These are phyloP conservation scores for Catotricha subobsoleta DNA, from an alignment of 2,888 invertebrate genomes.

Conservation along the genomic window DNA sequence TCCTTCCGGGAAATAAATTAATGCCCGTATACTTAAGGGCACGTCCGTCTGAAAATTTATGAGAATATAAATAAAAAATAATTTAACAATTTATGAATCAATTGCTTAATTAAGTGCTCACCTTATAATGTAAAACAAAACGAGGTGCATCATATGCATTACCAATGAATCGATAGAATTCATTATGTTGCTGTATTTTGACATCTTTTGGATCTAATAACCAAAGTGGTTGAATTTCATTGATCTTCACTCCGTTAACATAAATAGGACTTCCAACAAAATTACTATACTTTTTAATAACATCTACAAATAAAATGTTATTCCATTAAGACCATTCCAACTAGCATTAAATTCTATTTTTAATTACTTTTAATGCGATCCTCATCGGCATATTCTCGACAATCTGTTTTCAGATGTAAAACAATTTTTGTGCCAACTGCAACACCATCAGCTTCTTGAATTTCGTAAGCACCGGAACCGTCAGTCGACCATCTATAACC, in stretches of 20 bases:
- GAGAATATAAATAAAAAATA: not conserved
- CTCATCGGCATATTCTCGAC: constrained; percentile 79
- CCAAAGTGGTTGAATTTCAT: constrained; percentile 87
- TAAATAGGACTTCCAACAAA: constrained; percentile 89
- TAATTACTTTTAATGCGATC: constrained; percentile 60
- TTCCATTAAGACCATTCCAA: no score
- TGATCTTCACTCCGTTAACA: constrained; percentile 74
- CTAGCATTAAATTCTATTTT: no score
- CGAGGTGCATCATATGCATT: constrained; percentile 76
- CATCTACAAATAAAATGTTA: constrained; percentile 39
- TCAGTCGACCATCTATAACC: constrained; percentile 82
- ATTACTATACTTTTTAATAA: constrained; percentile 92
- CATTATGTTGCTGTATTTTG: constrained; percentile 67
- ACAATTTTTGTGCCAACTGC: constrained; percentile 85
- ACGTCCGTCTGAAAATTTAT: constrained; percentile 32
- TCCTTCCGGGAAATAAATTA: constrained; percentile 86
- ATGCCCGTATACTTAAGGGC: constrained; percentile 74
- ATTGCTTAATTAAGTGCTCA: constrained; percentile 7
- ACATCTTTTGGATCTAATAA: constrained; percentile 79
- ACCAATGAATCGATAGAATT: constrained; percentile 81
- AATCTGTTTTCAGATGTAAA: constrained; percentile 71
- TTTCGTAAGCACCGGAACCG: constrained; percentile 79
- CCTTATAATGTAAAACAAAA: constrained; percentile 77
- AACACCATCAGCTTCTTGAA: constrained; percentile 69
- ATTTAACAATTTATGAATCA: not conserved